A percentile compares a stretch with the other conserved stretches of the same genome.
Evolutionary conservation across 2,113 vertebrate species (phyloP).

Genomic region (Kryptolebias marmoratus): DNA sequence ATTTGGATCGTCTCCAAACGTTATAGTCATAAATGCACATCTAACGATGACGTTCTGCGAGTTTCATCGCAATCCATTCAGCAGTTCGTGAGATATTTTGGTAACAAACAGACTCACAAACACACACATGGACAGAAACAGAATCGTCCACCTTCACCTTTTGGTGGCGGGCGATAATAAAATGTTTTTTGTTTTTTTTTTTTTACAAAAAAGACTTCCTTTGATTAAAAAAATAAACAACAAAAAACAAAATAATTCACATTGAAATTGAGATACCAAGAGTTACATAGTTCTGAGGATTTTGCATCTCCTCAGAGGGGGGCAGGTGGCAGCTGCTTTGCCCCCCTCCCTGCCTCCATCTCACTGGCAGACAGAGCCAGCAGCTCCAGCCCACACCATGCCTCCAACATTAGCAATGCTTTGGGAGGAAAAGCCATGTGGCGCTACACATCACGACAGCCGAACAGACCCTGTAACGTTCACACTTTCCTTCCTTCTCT

Average conservation of each 20-base stretch:
- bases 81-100: too few species aligned
- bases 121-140: too few species aligned
- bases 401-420: constrained; percentile 70
- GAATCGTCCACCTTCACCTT: too few species aligned
- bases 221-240: background rate
- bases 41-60: too few species aligned
- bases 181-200: too few species aligned
- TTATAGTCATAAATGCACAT: too few species aligned
- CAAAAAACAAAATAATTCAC: background rate
- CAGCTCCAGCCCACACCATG: constrained; percentile 63
- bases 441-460: constrained; percentile 48
- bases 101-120: too few species aligned
- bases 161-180: too few species aligned
- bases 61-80: too few species aligned
- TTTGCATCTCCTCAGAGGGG: constrained; percentile 44
- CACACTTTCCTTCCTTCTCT: constrained; percentile 34
- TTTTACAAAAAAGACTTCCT: too few species aligned
- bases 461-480: constrained; percentile 33
- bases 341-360: constrained; percentile 21
- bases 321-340: constrained; percentile 69
- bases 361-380: constrained; percentile 50
- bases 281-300: constrained; percentile 24
- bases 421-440: constrained; percentile 68
- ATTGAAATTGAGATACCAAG: constrained; percentile 6
- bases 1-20: too few species aligned